Conservation (phyloP, 2,113 vertebrate species). For the Edolisoma coerulescens region DNA sequence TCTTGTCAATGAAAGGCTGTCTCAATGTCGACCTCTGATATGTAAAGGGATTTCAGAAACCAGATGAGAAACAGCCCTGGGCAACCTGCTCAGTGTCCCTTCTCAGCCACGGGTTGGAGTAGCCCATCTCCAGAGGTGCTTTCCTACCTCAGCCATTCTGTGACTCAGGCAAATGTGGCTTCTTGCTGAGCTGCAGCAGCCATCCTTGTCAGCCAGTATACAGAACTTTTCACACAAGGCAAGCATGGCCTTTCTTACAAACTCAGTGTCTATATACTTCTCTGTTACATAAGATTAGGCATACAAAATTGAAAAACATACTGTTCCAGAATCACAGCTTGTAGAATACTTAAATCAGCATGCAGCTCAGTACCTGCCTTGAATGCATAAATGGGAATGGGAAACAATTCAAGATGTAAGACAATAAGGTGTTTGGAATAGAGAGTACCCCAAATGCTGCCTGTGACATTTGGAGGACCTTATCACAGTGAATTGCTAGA, state of each 20-base stretch:
- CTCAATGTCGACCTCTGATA: neutral
- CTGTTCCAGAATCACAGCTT: neutral
- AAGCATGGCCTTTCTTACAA: neutral
- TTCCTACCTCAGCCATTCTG: neutral
- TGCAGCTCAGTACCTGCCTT: neutral
- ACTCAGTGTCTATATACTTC: neutral
- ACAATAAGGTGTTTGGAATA: neutral
- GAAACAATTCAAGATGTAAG: neutral
- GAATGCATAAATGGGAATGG: neutral
- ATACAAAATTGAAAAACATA: neutral
- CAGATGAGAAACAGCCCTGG: neutral
- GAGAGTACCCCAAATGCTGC: neutral
- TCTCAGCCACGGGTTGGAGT: neutral
- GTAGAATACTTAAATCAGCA: neutral
- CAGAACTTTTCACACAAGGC: neutral
- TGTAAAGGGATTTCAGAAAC: neutral
- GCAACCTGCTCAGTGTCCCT: neutral
- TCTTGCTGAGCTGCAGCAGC: neutral
- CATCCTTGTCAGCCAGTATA: neutral
- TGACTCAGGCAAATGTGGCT: neutral
- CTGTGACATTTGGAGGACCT: neutral
- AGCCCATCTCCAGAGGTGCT: neutral
- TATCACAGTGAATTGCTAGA: neutral
- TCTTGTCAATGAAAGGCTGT: neutral
- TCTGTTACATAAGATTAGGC: neutral